phyloP scores from a whole-genome alignment of 2,797 vertebrate genomes.

The Emydoidea blandingii region DNA sequence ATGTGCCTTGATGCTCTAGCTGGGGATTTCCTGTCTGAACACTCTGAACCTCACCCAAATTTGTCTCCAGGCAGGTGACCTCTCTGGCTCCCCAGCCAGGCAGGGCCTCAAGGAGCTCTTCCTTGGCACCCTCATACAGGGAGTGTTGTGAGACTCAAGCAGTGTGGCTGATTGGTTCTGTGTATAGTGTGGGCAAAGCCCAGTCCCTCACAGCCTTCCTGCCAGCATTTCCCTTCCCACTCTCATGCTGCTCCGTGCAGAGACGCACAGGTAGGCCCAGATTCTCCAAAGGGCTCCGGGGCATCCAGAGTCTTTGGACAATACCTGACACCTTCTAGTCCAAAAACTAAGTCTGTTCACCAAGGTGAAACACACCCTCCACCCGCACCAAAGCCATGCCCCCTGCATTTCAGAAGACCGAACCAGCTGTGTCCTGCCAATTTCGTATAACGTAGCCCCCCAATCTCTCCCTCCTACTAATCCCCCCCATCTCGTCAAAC shows the following conservation, averaged over 20 bases:
- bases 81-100: too few relatives aligned
- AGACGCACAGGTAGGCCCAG: neutral
- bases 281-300: neutral
- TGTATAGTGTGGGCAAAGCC: neutral
- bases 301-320: neutral
- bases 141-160: neutral
- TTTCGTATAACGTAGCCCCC: neutral
- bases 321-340: neutral
- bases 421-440: neutral
- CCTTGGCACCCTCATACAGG: too few relatives aligned
- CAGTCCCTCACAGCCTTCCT: neutral
- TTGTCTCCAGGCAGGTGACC: neutral
- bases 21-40: too few relatives aligned
- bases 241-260: neutral
- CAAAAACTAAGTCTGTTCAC: neutral
- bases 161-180: accelerated
- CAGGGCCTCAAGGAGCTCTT: too few relatives aligned
- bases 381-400: too few relatives aligned
- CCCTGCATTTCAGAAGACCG: too few relatives aligned
- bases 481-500: neutral
- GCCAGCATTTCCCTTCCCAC: neutral
- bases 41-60: too few relatives aligned
- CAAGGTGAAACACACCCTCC: neutral
- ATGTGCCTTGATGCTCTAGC: neutral
- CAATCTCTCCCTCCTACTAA: neutral